phyloP scores from a whole-genome alignment of 2,797 vertebrate species.

The Geranospiza caerulescens region DNA sequence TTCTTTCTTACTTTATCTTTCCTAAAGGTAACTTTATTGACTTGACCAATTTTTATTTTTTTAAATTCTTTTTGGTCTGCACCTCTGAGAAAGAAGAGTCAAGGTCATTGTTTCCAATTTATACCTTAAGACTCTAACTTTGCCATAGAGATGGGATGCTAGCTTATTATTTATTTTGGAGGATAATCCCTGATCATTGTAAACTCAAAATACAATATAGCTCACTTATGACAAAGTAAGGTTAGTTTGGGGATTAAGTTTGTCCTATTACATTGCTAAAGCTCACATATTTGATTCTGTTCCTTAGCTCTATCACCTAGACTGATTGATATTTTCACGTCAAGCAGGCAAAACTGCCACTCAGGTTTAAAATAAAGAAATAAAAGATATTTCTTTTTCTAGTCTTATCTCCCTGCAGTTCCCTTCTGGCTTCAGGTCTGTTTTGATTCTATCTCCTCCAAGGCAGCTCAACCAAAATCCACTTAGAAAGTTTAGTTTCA shows the following conservation, averaged over 20 bases:
- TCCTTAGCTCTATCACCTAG: not conserved
- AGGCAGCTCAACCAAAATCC: not conserved
- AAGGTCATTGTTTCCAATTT: slow-evolving; percentile 1
- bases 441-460: slow-evolving; percentile 7
- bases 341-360: not conserved
- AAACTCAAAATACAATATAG: not conserved
- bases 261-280: not conserved
- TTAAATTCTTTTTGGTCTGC: not conserved
- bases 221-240: not conserved
- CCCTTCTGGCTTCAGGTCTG: not conserved
- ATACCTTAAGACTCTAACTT: not conserved
- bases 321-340: not conserved
- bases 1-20: not conserved
- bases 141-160: not conserved
- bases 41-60: not conserved
- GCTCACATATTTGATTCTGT: not conserved
- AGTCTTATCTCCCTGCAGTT: slow-evolving; percentile 6
- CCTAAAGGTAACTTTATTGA: not conserved
- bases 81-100: not conserved
- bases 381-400: not conserved
- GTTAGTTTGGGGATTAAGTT: slow-evolving; percentile 10
- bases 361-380: slow-evolving; percentile 44
- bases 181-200: slow-evolving; percentile 3
- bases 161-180: slow-evolving; percentile 18
- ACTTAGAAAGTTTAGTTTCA: not conserved